Conservation (phyloP, 2,113 vertebrate genomes). For the Lanius ludovicianus region DNA sequence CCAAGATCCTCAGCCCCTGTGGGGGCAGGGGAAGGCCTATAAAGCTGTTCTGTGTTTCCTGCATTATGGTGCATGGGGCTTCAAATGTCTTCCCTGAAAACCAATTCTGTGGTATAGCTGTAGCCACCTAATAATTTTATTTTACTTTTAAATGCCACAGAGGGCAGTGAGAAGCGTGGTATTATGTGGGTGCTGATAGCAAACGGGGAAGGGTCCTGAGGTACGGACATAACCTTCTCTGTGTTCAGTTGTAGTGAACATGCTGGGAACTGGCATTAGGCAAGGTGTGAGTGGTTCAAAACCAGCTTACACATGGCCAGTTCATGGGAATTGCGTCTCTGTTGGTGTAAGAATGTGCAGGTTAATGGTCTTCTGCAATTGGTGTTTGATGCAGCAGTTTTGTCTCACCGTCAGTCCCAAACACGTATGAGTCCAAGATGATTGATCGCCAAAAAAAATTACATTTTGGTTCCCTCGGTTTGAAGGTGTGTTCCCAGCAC, state of each 20-base stretch:
- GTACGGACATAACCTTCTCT: not conserved
- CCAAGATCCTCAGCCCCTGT: conserved; percentile 53
- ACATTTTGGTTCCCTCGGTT: not conserved
- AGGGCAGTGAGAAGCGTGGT: not conserved
- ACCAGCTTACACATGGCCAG: not conserved
- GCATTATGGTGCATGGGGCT: not conserved
- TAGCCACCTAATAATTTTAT: conserved; percentile 58
- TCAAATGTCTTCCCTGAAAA: conserved; percentile 46
- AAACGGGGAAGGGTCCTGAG: not conserved
- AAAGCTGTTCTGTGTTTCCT: conserved; percentile 55
- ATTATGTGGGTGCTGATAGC: not conserved
- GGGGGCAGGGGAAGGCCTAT: conserved; percentile 9
- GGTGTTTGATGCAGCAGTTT: not conserved
- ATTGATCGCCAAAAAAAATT: not conserved
- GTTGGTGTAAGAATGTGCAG: not conserved
- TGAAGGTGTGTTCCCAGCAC: not conserved
- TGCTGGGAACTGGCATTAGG: not conserved
- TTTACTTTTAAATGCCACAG: not conserved
- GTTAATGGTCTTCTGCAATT: not conserved
- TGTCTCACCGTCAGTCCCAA: not conserved
- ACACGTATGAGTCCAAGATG: rapidly evolving
- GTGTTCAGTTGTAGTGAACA: not conserved
- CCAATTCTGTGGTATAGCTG: conserved; percentile 20
- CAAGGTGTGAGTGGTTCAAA: not conserved
- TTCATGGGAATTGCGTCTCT: not conserved